Conservation (phyloP, 2,113 vertebrate species). For the Spermophilus dauricus region DNA sequence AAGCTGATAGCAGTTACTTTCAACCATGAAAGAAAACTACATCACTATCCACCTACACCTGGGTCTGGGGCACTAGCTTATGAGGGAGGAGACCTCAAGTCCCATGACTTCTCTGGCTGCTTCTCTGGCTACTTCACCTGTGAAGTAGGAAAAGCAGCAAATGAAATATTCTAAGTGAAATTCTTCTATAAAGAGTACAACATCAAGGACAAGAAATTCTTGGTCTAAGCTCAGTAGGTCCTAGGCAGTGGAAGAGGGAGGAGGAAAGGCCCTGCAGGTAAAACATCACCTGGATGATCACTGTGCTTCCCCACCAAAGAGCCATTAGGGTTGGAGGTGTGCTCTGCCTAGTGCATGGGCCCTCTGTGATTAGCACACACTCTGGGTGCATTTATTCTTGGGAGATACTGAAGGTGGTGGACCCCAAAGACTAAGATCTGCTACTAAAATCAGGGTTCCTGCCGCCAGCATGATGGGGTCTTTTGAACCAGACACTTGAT, state of each 20-base stretch:
- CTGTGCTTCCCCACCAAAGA: accelerated
- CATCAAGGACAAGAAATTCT: neutral
- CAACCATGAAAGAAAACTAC: neutral
- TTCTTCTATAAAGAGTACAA: neutral
- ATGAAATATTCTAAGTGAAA: neutral
- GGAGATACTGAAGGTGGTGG: neutral
- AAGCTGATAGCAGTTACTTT: constrained; percentile 46
- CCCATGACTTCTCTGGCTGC: neutral
- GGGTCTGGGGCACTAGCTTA: neutral
- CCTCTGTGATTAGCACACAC: neutral
- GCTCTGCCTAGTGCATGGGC: accelerated
- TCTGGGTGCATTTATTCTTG: neutral
- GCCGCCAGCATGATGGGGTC: neutral
- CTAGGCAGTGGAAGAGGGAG: neutral
- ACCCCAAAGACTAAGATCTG: neutral
- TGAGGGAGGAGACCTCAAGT: neutral
- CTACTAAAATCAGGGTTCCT: neutral
- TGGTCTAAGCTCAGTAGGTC: neutral
- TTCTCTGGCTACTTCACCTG: constrained; percentile 20
- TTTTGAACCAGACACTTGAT: neutral
- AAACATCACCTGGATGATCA: neutral
- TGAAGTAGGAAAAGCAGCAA: neutral
- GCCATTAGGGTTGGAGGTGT: neutral
- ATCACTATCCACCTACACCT: neutral
- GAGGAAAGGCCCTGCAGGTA: neutral